A percentile compares a stretch with the other conserved stretches of the same genome.
phyloP scores from a whole-genome alignment of 2,113 vertebrate genomes.

The Anoplopoma fimbria region DNA sequence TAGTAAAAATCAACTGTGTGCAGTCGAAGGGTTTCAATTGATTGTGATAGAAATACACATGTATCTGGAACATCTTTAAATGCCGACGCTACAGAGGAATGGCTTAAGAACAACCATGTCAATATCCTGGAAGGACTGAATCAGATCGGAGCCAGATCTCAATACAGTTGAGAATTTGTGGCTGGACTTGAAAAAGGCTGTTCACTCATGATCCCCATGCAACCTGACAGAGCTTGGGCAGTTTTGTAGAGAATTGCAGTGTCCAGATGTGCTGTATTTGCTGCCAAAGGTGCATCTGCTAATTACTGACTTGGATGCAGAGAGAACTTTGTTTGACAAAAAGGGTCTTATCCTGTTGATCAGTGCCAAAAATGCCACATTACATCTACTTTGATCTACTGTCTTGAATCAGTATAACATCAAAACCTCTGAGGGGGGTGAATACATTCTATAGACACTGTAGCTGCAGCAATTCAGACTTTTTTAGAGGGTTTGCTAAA shows the following conservation, averaged over 20 bases:
- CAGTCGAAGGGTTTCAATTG: background rate
- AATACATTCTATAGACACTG: background rate
- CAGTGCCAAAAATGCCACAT: background rate
- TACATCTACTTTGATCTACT: background rate
- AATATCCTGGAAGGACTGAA: background rate
- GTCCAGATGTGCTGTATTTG: background rate
- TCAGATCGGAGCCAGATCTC: background rate
- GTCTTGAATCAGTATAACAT: background rate
- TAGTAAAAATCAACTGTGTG: background rate
- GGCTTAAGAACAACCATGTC: background rate
- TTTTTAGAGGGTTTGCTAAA: background rate
- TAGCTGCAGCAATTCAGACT: background rate
- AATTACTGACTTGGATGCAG: background rate
- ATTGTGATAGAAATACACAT: no score
- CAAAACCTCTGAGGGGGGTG: background rate
- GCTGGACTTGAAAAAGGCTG: constrained; percentile 4
- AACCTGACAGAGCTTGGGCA: background rate
- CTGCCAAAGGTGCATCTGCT: constrained; percentile 4
- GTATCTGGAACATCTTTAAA: background rate
- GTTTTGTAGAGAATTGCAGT: background rate
- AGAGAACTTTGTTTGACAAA: background rate
- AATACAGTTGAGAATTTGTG: background rate
- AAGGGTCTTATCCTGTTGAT: background rate
- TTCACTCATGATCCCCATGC: background rate
- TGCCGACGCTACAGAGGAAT: background rate